Base-by-base conservation (phyloP, 2,797 vertebrate species). In the Anas georgica region DNA sequence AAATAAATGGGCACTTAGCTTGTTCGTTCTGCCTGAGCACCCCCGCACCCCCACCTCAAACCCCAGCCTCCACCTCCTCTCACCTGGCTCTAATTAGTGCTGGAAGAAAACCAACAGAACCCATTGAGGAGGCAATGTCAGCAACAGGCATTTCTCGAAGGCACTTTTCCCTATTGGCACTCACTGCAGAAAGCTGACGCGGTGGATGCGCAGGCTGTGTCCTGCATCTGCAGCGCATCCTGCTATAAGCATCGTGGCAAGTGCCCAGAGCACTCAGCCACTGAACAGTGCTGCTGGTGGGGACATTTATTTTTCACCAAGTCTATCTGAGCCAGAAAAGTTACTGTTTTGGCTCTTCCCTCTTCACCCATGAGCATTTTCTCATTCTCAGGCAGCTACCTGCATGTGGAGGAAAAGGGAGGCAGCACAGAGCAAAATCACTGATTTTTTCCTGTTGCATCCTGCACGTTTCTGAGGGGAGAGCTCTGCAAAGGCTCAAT, bases 401-500 rank as follows among this genome's bases (percentile, higher is more conserved):
- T 95, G 95, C 23, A 13, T 90, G 15, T 7, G 6, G 76, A 94
- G 73, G 88, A 96, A 95, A 95, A 96, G 94, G 91, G 94, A 96
- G 95, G 94, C 82, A 90, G 86, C 94, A 94, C 88, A 95, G 88
- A 95, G 83, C 33, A 41, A 96, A 93, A 93, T 93, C 72, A 14
- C 55, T n/a, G 93, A 77, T 58, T 62, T 78, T 91, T 97, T 97
- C 97, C 95, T 96, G 95, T 95, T 97, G 91, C 91, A 94, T 94
- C 83, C 90, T 86, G 87, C 84, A 82, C 13, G 3, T 96, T 97
- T 96, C 92, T 73, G 90, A 92, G 76, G 85, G 89, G 88, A 92
- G 88, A 84, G 54, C 94, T 95, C 90, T 80, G 82, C 88, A 86
- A 92, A 93, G 75, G 91, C 97, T 98, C 96, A 98, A 96, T 98